A percentile compares a stretch with the other conserved stretches of the same genome.
Evolutionary conservation across 1,140 invertebrate species (phyloP).

Genomic region (Gerris buenoi): DNA sequence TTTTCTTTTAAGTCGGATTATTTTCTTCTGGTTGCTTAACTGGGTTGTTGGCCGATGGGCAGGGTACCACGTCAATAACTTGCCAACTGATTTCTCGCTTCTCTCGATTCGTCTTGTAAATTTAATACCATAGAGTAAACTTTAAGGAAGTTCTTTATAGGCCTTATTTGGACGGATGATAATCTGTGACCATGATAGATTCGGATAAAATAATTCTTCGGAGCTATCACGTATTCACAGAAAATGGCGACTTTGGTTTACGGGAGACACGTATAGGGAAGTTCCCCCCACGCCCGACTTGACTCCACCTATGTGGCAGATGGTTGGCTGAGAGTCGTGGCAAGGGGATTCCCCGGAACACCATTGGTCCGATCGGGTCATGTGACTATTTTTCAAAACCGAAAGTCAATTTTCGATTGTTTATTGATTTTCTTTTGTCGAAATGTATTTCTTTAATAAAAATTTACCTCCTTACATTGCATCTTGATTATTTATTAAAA

Average conservation of each 20-base stretch:
- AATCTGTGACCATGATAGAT: constrained; percentile 30
- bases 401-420: background rate
- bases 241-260: background rate
- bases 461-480: no score
- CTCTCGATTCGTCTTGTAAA: no score
- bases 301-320: background rate
- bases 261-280: background rate
- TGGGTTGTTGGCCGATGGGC: no score
- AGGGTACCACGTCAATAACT: no score
- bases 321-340: background rate
- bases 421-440: background rate
- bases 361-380: constrained; percentile 24
- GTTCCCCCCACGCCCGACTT: background rate
- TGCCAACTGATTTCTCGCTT: no score
- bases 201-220: constrained; percentile 27
- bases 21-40: no score
- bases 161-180: constrained; percentile 23
- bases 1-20: no score
- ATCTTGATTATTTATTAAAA: no score
- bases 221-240: constrained; percentile 25
- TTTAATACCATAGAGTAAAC: constrained; percentile 26
- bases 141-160: constrained; percentile 23
- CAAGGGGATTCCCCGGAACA: constrained; percentile 17
- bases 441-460: no score
- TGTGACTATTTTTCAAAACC: constrained; percentile 17